Evolutionary conservation across 1,140 invertebrate species (phyloP).

Genomic region (Delia radicum): DNA sequence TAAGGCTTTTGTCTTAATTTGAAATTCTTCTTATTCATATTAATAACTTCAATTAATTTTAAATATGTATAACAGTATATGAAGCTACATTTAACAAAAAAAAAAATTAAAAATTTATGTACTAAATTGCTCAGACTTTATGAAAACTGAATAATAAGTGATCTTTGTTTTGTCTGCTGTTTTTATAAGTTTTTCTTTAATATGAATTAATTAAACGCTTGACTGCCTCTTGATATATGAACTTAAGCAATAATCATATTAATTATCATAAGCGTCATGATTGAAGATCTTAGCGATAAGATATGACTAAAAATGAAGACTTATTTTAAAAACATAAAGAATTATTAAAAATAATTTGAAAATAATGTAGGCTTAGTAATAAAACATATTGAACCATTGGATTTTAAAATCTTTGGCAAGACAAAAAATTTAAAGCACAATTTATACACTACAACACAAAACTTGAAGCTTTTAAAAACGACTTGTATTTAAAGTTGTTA

Average conservation of each 20-base stretch:
- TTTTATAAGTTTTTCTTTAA: neutral
- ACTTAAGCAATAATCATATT: slow-evolving; percentile 10
- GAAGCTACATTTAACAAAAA: too few species aligned
- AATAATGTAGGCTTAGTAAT: too few species aligned
- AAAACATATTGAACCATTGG: too few species aligned
- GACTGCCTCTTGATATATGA: slow-evolving; percentile 9
- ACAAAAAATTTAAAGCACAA: too few species aligned
- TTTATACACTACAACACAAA: too few species aligned
- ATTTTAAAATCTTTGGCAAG: too few species aligned
- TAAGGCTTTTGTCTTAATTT: neutral
- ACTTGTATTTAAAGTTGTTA: too few species aligned
- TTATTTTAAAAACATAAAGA: too few species aligned
- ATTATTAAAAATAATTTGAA: too few species aligned
- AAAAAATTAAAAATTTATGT: too few species aligned
- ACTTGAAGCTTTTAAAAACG: too few species aligned
- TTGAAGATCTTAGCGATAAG: neutral
- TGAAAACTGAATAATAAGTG: neutral
- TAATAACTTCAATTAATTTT: neutral
- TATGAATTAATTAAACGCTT: slow-evolving; percentile 19
- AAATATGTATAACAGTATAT: too few species aligned
- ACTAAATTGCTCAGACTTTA: neutral
- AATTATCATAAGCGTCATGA: slow-evolving; percentile 13
- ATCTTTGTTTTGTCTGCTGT: neutral
- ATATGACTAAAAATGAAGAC: neutral
- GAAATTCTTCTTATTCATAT: neutral